These are phyloP conservation scores for Heptranchias perlo DNA, from an alignment of 2,113 vertebrate species.

Conservation along the genomic window DNA sequence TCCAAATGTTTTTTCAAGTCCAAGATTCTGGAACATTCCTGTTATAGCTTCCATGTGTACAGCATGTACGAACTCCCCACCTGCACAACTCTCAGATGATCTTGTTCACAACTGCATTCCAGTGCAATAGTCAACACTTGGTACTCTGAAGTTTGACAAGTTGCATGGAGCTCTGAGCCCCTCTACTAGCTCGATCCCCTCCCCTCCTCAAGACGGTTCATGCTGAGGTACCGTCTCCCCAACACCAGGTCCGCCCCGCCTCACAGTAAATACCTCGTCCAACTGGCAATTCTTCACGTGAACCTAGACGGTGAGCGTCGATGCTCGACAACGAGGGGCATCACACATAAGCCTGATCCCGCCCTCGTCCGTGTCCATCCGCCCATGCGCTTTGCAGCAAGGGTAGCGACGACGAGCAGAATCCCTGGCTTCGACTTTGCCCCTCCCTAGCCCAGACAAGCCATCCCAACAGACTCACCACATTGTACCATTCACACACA, in stretches of 20 bases:
- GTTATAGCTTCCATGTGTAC: background rate
- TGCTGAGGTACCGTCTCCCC: too few relatives aligned
- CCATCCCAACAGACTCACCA: background rate
- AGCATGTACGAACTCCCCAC: background rate
- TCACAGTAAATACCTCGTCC: background rate
- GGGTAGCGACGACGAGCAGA: background rate
- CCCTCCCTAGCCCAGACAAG: background rate
- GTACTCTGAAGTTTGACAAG: background rate
- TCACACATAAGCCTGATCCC: background rate
- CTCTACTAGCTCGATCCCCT: background rate
- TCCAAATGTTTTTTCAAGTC: background rate
- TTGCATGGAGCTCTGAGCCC: background rate
- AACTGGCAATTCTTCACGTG: background rate
- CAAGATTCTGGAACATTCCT: background rate
- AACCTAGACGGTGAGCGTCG: background rate
- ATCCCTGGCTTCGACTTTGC: background rate
- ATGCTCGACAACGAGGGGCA: background rate
- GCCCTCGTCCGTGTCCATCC: background rate
- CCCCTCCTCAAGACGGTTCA: too few relatives aligned
- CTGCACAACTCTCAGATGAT: background rate
- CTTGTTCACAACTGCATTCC: background rate
- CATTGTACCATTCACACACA: background rate
- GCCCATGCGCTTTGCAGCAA: too few relatives aligned
- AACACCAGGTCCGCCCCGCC: background rate
- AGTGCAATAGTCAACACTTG: background rate